These are phyloP conservation scores for Acropternis orthonyx DNA, from an alignment of 2,797 vertebrate species.

Conservation along the genomic window DNA sequence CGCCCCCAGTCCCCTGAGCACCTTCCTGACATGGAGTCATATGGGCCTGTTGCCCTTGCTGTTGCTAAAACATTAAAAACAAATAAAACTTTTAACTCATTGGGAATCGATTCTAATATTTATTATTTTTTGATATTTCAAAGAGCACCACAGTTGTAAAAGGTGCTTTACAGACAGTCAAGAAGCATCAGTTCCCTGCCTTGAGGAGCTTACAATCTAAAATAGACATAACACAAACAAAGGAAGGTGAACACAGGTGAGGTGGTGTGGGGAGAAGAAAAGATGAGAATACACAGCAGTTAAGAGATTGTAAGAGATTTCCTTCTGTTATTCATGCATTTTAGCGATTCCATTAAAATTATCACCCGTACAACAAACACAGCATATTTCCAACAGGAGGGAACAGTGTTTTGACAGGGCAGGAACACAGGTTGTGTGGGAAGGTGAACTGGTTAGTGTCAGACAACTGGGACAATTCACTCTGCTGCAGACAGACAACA, in stretches of 20 bases:
- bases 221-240: constrained; percentile 50
- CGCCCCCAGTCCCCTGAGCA: constrained; percentile 35
- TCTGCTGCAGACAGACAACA: background rate
- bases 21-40: background rate
- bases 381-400: background rate
- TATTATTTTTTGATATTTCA: constrained; percentile 61
- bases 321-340: constrained; percentile 49
- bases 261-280: constrained; percentile 40
- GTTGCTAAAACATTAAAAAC: constrained; percentile 39
- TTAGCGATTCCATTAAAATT: background rate
- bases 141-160: constrained; percentile 60
- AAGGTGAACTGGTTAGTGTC: constrained; percentile 20
- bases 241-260: constrained; percentile 48
- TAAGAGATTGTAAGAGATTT: background rate
- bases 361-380: constrained; percentile 30
- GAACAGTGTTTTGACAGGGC: background rate
- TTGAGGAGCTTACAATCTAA: constrained; percentile 71
- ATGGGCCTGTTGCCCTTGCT: background rate
- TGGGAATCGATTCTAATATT: constrained; percentile 53
- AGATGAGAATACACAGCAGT: constrained; percentile 38
- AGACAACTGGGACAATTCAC: background rate
- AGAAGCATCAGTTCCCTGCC: constrained; percentile 62
- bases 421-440: background rate
- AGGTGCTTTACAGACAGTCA: constrained; percentile 64
- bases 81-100: constrained; percentile 67